Evolutionary conservation across 1,140 invertebrate species (phyloP).

Genomic region (Diachasma alloeum): DNA sequence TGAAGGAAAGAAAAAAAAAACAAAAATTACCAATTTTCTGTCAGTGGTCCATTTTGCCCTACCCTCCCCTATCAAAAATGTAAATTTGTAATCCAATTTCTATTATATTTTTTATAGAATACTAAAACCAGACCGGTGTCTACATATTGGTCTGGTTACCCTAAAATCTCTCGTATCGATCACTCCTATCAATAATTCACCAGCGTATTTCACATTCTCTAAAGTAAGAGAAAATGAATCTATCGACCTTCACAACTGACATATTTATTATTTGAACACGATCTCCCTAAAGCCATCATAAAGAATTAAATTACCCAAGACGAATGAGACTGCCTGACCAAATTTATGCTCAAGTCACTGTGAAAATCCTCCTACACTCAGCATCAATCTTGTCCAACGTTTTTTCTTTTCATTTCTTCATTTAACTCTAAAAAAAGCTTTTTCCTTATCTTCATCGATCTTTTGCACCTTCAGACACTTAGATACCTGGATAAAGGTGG

Average conservation of each 20-base stretch:
- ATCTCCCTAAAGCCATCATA: neutral
- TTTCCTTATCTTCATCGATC: constrained; percentile 31
- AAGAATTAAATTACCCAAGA: neutral
- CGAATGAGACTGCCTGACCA: neutral
- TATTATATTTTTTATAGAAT: too few species aligned
- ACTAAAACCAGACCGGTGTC: too few species aligned
- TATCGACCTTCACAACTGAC: neutral
- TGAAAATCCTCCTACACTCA: neutral
- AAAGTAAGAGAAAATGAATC: neutral
- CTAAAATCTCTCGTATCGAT: too few species aligned
- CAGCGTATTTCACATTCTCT: too few species aligned
- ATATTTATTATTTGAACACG: neutral
- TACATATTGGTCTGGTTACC: too few species aligned
- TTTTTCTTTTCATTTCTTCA: neutral
- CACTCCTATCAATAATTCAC: too few species aligned
- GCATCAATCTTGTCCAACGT: constrained; percentile 3
- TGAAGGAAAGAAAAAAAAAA: too few species aligned
- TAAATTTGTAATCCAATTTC: too few species aligned
- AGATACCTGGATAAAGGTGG: constrained; percentile 27
- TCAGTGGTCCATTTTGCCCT: too few species aligned
- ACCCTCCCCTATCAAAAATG: too few species aligned
- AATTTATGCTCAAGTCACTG: neutral
- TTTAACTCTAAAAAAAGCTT: constrained; percentile 15
- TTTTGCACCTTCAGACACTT: constrained; percentile 15
- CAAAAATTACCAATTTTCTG: too few species aligned